Evolutionary conservation across 2,888 invertebrate genomes (phyloP).

Genomic region (Meteorus cinctellus): DNA sequence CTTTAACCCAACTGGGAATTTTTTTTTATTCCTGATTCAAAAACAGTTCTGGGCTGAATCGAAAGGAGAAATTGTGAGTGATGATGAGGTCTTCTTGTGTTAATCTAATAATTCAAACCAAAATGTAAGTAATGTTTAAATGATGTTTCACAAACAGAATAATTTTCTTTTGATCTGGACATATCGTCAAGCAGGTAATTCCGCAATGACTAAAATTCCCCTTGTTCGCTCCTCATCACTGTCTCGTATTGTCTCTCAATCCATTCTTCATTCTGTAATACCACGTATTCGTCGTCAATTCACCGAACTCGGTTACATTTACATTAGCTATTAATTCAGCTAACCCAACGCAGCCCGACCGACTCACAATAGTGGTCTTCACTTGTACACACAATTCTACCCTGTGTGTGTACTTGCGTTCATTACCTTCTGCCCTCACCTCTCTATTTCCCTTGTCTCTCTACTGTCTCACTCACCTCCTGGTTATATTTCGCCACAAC

Average conservation of each 20-base stretch:
- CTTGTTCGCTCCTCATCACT: too few species aligned
- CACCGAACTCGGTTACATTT: conserved; percentile 29
- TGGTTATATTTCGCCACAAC: background rate
- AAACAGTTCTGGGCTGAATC: background rate
- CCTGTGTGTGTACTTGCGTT: background rate
- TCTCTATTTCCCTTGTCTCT: background rate
- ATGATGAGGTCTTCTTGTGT: too few species aligned
- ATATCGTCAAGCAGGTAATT: too few species aligned
- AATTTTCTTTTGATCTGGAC: too few species aligned
- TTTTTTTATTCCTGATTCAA: background rate
- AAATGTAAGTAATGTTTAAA: too few species aligned
- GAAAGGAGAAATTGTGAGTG: background rate
- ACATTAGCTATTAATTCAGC: conserved; percentile 35
- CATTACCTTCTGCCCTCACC: background rate
- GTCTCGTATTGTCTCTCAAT: too few species aligned
- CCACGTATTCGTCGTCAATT: conserved; percentile 23
- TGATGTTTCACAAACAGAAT: too few species aligned
- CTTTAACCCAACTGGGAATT: background rate
- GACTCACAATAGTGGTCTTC: conserved; percentile 22
- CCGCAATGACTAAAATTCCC: too few species aligned
- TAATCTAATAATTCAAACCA: too few species aligned
- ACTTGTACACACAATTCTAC: conserved; percentile 5
- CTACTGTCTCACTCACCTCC: background rate
- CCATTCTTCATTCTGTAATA: background rate
- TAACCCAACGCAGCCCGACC: conserved; percentile 10